Conservation (phyloP, 2,888 invertebrate species). For the Polydrusus tereticollis region DNA sequence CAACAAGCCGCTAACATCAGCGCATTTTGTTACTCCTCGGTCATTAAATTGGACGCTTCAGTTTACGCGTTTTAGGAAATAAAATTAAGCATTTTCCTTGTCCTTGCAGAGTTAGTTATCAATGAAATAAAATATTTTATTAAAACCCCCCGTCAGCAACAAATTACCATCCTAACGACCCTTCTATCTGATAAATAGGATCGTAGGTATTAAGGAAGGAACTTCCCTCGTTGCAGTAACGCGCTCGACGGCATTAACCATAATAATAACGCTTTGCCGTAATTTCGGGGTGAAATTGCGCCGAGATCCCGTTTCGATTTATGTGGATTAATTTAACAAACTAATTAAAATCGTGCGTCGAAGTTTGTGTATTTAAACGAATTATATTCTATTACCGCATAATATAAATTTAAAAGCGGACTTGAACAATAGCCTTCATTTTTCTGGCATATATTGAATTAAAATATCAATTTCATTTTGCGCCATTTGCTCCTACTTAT, state of each 20-base stretch:
- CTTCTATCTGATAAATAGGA: constrained; percentile 26
- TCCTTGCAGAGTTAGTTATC: too few relatives aligned
- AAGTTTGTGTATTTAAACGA: constrained; percentile 3
- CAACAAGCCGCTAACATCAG: too few relatives aligned
- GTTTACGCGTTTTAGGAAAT: too few relatives aligned
- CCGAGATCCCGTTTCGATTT: constrained; percentile 26
- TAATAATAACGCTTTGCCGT: constrained; percentile 15
- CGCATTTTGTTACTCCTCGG: too few relatives aligned
- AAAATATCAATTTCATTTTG: too few relatives aligned
- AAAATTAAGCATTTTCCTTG: too few relatives aligned
- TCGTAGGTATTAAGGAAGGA: constrained; percentile 23
- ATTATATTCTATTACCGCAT: neutral
- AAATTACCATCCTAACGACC: constrained; percentile 32
- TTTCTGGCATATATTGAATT: too few relatives aligned
- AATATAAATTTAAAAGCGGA: neutral
- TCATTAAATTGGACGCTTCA: too few relatives aligned
- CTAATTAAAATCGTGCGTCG: constrained; percentile 29
- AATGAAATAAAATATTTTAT: constrained; percentile 9
- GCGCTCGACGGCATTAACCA: neutral
- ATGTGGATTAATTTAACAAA: constrained; percentile 40
- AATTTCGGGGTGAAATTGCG: constrained; percentile 19
- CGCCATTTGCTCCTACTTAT: too few relatives aligned
- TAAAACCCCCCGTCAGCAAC: constrained; percentile 26
- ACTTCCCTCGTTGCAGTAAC: constrained; percentile 6
- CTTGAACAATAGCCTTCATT: too few relatives aligned